phyloP scores from a whole-genome alignment of 2,797 vertebrate genomes.

The Semotilus atromaculatus region DNA sequence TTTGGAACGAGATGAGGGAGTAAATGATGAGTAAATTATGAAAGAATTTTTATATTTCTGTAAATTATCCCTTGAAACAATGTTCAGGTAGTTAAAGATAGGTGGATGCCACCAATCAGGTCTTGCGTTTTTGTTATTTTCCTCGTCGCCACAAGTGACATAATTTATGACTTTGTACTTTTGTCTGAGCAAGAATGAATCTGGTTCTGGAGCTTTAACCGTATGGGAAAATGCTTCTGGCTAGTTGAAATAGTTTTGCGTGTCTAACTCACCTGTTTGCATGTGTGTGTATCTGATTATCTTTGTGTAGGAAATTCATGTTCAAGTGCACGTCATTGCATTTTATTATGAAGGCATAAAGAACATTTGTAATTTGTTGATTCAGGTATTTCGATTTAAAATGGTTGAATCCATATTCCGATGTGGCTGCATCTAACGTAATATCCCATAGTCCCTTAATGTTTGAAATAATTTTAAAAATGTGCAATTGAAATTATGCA shows the following conservation, averaged over 20 bases:
- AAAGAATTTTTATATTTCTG: background rate
- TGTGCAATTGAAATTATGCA: background rate
- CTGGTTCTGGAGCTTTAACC: conserved; percentile 1
- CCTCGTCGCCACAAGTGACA: background rate
- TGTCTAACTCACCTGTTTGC: conserved; percentile 44
- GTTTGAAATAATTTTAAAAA: background rate
- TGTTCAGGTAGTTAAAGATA: background rate
- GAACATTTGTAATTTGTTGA: background rate
- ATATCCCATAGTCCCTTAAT: too few relatives aligned
- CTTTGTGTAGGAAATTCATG: conserved; percentile 51
- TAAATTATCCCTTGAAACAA: background rate
- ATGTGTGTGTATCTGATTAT: conserved; percentile 31
- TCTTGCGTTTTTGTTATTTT: conserved; percentile 18
- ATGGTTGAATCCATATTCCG: background rate
- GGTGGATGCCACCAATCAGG: conserved; percentile 32
- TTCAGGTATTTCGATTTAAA: conserved; percentile 13
- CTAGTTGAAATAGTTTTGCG: conserved; percentile 49
- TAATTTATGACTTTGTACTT: conserved; percentile 53
- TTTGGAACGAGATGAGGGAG: background rate
- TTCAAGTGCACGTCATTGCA: conserved; percentile 11
- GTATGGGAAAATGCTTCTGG: conserved; percentile 45
- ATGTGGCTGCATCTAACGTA: background rate
- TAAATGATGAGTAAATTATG: background rate
- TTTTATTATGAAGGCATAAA: conserved; percentile 21
- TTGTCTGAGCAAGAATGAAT: conserved; percentile 20